Conservation (phyloP, 2,797 vertebrate genomes). For the Sebastes taczanowskii region DNA sequence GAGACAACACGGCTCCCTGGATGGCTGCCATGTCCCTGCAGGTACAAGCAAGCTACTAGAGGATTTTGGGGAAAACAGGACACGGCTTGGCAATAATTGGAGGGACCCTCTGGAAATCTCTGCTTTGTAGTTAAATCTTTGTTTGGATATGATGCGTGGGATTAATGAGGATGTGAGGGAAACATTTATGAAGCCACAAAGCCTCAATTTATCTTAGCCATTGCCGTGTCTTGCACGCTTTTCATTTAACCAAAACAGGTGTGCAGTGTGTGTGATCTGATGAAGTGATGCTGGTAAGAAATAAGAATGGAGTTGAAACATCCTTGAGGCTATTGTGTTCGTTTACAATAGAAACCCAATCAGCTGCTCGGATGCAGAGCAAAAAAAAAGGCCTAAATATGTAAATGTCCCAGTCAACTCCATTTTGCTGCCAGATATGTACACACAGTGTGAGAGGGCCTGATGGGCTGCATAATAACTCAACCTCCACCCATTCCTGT, state of each 20-base stretch:
- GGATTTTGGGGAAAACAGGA: slow-evolving; percentile 32
- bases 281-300: slow-evolving; percentile 10
- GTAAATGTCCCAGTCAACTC: slow-evolving; percentile 49
- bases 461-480: slow-evolving; percentile 29
- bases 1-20: slow-evolving; percentile 47
- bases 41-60: slow-evolving; percentile 14
- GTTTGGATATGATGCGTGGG: slow-evolving; percentile 31
- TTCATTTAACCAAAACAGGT: slow-evolving; percentile 9
- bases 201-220: slow-evolving; percentile 29
- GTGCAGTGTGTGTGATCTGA: slow-evolving; percentile 17
- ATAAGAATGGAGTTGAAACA: slow-evolving; percentile 25
- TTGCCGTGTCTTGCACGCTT: neutral
- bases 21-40: slow-evolving; percentile 46
- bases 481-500: slow-evolving; percentile 30
- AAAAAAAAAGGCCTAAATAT: slow-evolving; percentile 29
- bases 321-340: slow-evolving; percentile 29
- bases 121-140: slow-evolving; percentile 49
- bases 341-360: slow-evolving; percentile 43
- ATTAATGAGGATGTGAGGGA: slow-evolving; percentile 43
- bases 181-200: slow-evolving; percentile 40
- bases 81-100: slow-evolving; percentile 22
- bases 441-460: slow-evolving; percentile 13
- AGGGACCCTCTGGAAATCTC: slow-evolving; percentile 31
- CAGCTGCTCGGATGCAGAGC: slow-evolving; percentile 6
- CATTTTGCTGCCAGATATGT: slow-evolving; percentile 49